Base-by-base conservation (phyloP, 2,888 invertebrate genomes). In the Xestia xanthographa region DNA sequence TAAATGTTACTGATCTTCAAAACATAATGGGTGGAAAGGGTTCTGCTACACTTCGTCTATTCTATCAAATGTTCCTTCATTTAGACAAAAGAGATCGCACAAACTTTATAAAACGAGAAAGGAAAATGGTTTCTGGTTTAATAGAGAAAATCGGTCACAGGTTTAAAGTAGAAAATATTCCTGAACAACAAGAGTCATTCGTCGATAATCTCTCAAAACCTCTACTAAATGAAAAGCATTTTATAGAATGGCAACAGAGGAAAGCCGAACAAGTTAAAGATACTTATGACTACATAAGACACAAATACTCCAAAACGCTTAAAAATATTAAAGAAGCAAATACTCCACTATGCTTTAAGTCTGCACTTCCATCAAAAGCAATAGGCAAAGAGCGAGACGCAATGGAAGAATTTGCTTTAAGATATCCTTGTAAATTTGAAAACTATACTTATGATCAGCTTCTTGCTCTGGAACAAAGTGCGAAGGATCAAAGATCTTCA, bases 11-110 rank as follows among this genome's bases (percentile, higher is more conserved):
- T 5, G 97, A 97, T 72, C 87, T 97, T 66, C 90, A 92, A 5
- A 95, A 95, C 72, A 94, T 97, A 26, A 96, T 96, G 79, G 93
- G 94, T 73, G 97, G 97, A 1, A 95, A 93, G 77, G 97, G 97
- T 6, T 95, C 96, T 14, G 91, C 97, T 0, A 92, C 97, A 11
- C 92, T 97, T 8, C 95, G 97, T 48, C 88, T 98, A 2, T 97
- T 97, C 89, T 97, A 97, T 91, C 97, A 97, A 90, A 91, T 98
- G 8, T 97, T 97, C 88, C 92, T 97, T 14, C 95, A 96, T 80
- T 92, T 98, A 68, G 97, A 97, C 84, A 97, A 97, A 88, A 97
- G 96, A 90, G 97, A 97, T 86, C 95, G 96, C 66, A 93, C 97
- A 22, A 93, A 97, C 87, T 97, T 97, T 86, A 95, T 97, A 43